These are phyloP conservation scores for Eupristina koningsbergeri DNA, from an alignment of 1,140 invertebrate species.

Conservation along the genomic window DNA sequence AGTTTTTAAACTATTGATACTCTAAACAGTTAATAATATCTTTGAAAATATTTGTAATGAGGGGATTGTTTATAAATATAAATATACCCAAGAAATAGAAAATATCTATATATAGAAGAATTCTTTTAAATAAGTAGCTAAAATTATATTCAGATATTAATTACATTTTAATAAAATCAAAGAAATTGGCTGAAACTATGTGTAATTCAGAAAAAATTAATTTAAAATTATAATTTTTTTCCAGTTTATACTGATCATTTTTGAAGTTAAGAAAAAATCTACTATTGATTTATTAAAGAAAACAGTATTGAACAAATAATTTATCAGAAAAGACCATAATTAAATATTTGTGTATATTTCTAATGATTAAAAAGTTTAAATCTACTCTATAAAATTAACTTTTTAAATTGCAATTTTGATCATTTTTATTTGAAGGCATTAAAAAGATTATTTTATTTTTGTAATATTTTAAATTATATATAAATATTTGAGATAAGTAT, in stretches of 20 bases:
- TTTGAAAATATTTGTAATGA: neutral
- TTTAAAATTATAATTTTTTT: no score
- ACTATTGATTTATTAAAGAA: conserved; percentile 27
- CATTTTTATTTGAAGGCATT: neutral
- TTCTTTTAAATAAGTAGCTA: neutral
- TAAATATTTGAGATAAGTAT: neutral
- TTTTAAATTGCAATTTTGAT: neutral
- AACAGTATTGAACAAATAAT: conserved; percentile 15
- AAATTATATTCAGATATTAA: neutral
- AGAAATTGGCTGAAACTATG: no score
- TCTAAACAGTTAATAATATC: neutral
- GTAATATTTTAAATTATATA: conserved; percentile 9
- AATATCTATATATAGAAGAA: neutral
- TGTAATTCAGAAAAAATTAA: no score
- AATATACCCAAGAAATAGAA: neutral
- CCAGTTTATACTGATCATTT: neutral
- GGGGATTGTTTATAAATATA: neutral
- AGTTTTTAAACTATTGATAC: neutral
- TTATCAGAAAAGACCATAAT: neutral
- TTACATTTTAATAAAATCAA: neutral
- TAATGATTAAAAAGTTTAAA: conserved; percentile 18
- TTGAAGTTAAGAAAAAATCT: conserved; percentile 7
- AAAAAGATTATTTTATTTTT: conserved; percentile 8
- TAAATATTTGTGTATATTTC: conserved; percentile 17
- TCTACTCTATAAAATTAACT: neutral